Evolutionary conservation across 2,888 invertebrate genomes (phyloP), one percentile per base, ranked within the genome.

Genomic region (Chloromyia formosa): DNA sequence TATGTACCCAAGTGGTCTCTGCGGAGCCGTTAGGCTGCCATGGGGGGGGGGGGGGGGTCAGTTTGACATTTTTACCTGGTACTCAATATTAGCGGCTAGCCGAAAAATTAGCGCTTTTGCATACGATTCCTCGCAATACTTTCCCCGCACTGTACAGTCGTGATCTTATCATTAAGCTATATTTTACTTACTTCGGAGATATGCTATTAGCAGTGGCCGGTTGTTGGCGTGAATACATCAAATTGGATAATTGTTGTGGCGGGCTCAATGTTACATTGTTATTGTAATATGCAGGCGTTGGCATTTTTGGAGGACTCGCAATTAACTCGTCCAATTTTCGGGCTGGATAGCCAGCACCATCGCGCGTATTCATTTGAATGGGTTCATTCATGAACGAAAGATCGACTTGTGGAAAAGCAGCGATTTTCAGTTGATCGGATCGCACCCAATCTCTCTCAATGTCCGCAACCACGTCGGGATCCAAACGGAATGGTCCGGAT

Each of bases 401-500:
- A 77, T 86, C 85, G 7, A 84, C 78, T 78, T 82, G 68, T 76
- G 84, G 76, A 81, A 78, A 60, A 81, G 86, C 20, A 83, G 86
- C 78, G 81, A 85, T 53, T 81, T 86, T 73, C 86, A 89, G 83
- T 78, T 85, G 83, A 79, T 85, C 84, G 73, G 83, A 83, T 60
- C 83, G 82, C 23, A 83, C 80, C 84, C 85, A 86, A 77, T 82
- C 83, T 72, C 82, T 85, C 82, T 94, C 94, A 68, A 94, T 87
- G 79, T 89, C 89, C 40, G 90, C 89, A 79, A 94, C 88, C 76
- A 93, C 87, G 75, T 90, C 89, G 18, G 91, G 89, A 83, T 95
- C 94, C 64, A 96, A 86, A 0, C 92, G 90, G 84, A 93, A 95
- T 23, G 94, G 93, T 20, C 94, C 94, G 0, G 89, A 87, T 61